Evolutionary conservation across 2,888 invertebrate genomes (phyloP).

Genomic region (Plusia festucae): DNA sequence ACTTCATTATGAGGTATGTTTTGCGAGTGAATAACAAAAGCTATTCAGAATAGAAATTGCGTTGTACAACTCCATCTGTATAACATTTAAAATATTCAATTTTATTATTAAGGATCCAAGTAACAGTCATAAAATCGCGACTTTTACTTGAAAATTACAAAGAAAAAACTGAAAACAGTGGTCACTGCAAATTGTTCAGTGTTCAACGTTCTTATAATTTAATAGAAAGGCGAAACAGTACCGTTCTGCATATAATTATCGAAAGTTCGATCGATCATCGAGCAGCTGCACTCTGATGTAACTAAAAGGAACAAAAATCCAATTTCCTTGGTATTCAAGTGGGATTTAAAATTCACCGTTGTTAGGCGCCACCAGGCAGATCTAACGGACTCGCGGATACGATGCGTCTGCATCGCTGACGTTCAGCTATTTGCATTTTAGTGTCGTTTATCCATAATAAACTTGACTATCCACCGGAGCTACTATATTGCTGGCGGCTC

Average conservation of each 20-base stretch:
- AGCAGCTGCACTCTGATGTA: neutral
- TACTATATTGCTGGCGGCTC: constrained; percentile 44
- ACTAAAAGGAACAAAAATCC: constrained; percentile 15
- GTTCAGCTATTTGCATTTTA: constrained; percentile 61
- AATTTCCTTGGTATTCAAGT: constrained; percentile 30
- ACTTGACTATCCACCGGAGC: constrained; percentile 36
- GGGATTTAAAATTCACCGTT: constrained; percentile 49
- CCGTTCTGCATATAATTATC: constrained; percentile 13
- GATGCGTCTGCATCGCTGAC: constrained; percentile 48
- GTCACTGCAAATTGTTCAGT: constrained; percentile 30
- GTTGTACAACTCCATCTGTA: constrained; percentile 24
- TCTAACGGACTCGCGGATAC: constrained; percentile 61
- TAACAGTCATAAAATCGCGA: neutral
- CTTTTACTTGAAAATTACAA: neutral
- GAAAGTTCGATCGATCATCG: constrained; percentile 10
- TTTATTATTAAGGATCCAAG: constrained; percentile 35
- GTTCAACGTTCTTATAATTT: constrained; percentile 17
- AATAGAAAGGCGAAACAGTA: constrained; percentile 35
- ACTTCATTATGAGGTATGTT: constrained; percentile 36
- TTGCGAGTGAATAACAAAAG: constrained; percentile 35
- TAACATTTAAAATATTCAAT: constrained; percentile 27
- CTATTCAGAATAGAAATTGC: constrained; percentile 40
- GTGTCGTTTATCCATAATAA: constrained; percentile 59
- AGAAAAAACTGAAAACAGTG: no score
- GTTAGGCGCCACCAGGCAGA: constrained; percentile 56